A percentile compares a stretch with the other conserved stretches of the same genome.
Conservation (phyloP, 2,113 vertebrate genomes). For the Agelaius tricolor region DNA sequence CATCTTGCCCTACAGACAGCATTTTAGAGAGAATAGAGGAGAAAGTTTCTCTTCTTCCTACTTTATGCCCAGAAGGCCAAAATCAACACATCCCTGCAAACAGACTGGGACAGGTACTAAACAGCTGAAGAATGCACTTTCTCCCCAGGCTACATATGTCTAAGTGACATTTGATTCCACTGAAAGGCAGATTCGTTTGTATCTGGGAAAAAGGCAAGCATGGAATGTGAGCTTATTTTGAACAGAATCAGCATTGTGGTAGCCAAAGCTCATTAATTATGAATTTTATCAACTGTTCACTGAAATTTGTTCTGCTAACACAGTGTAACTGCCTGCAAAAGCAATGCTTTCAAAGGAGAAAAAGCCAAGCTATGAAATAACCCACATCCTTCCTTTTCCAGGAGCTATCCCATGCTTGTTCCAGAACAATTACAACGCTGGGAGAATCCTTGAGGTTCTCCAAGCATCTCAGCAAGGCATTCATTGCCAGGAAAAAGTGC, state of each 20-base stretch:
- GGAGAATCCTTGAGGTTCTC: not conserved
- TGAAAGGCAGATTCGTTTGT: not conserved
- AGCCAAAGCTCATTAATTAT: slow-evolving; percentile 56
- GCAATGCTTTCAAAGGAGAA: not conserved
- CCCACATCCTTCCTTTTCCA: not conserved
- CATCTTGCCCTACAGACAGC: not conserved
- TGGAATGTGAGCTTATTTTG: not conserved
- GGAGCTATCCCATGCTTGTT: not conserved
- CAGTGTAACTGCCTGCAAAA: not conserved
- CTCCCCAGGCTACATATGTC: not conserved
- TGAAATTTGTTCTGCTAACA: not conserved
- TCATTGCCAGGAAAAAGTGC: not conserved
- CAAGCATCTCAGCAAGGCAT: not conserved
- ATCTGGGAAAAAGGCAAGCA: not conserved
- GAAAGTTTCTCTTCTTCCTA: not conserved
- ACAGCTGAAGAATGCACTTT: slow-evolving; percentile 3
- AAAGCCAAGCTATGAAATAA: not conserved
- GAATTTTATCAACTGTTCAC: slow-evolving; percentile 24
- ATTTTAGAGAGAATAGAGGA: not conserved
- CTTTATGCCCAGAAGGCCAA: not conserved
- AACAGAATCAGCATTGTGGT: not conserved
- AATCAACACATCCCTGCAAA: not conserved
- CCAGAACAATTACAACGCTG: fast-evolving
- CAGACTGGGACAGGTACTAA: not conserved
- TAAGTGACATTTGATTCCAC: not conserved